Conservation (phyloP, 2,113 vertebrate genomes). For the Capreolus pygargus region DNA sequence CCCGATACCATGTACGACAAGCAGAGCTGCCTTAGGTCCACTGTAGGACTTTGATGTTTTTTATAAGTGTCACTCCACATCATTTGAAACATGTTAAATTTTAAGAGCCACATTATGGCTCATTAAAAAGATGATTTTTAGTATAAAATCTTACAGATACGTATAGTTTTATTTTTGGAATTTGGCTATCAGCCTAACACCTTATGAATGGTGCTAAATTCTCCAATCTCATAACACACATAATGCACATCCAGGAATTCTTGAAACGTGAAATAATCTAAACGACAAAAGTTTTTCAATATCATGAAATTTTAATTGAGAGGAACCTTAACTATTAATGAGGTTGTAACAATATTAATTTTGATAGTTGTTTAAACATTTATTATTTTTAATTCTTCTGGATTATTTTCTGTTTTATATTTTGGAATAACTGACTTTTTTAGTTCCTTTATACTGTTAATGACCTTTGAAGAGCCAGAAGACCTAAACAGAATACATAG, state of each 20-base stretch:
- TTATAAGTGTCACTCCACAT: background rate
- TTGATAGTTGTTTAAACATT: slow-evolving; percentile 13
- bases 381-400: background rate
- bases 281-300: background rate
- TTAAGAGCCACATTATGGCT: background rate
- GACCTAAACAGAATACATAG: background rate
- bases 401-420: background rate
- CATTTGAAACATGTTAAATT: background rate
- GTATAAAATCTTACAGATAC: background rate
- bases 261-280: slow-evolving; percentile 7
- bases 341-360: background rate
- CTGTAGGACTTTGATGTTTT: background rate
- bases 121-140: background rate
- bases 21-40: background rate
- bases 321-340: slow-evolving; percentile 12
- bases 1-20: background rate
- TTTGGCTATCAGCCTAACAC: background rate
- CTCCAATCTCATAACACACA: background rate
- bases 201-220: background rate
- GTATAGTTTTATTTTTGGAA: slow-evolving; percentile 6
- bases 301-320: slow-evolving; percentile 27
- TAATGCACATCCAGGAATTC: background rate
- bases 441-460: background rate
- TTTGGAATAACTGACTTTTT: background rate
- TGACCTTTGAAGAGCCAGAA: background rate